These are phyloP conservation scores for Meriones unguiculatus DNA, from an alignment of 2,113 vertebrate species.

Conservation along the genomic window DNA sequence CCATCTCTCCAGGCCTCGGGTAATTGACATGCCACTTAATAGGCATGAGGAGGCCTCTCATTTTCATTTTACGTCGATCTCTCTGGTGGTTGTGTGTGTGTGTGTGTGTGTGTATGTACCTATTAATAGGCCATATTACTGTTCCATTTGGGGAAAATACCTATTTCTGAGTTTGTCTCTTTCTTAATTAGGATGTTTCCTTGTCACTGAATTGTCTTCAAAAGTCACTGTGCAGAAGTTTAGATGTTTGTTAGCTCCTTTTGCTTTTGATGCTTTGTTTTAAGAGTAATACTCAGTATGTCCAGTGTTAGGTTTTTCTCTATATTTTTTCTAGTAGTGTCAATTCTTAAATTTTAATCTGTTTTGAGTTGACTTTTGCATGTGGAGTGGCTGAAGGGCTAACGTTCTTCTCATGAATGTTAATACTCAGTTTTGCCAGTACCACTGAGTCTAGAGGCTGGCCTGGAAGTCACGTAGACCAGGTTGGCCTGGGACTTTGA, in stretches of 20 bases:
- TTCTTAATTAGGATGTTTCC: not conserved
- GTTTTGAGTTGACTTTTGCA: not conserved
- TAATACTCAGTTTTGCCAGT: not conserved
- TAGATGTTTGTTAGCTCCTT: not conserved
- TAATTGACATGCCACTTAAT: no score
- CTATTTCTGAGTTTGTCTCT: not conserved
- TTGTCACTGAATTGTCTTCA: not conserved
- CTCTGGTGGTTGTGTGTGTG: no score
- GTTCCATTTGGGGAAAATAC: not conserved
- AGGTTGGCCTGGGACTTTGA: not conserved
- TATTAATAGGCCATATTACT: not conserved
- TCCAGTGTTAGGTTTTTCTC: not conserved
- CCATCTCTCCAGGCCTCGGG: no score
- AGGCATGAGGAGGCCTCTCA: not conserved
- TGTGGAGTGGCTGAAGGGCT: not conserved
- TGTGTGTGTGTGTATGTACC: not conserved
- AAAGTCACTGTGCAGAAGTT: not conserved
- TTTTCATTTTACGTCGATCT: not conserved
- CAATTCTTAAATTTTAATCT: not conserved
- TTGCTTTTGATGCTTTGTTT: not conserved
- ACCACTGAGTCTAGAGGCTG: not conserved
- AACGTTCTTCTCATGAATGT: not conserved
- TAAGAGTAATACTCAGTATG: not conserved
- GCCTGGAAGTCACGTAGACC: not conserved
- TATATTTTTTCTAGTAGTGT: not conserved